Evolutionary conservation across 2,888 invertebrate genomes (phyloP).

Genomic region (Lasioglossum lativentre): DNA sequence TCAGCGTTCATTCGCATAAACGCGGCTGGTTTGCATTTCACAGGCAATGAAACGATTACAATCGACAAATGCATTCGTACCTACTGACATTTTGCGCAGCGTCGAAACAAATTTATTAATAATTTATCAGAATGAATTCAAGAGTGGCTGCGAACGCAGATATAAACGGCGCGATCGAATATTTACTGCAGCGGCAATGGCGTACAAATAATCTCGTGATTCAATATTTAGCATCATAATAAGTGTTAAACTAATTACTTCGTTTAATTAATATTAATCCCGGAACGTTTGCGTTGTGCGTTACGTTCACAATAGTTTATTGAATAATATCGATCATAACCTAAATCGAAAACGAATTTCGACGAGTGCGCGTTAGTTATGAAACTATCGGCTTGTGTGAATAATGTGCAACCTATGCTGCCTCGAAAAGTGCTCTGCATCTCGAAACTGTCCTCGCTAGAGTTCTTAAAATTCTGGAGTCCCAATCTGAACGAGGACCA

Average conservation of each 20-base stretch:
- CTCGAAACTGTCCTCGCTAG: constrained; percentile 56
- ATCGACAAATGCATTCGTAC: neutral
- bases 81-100: neutral
- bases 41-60: constrained; percentile 11
- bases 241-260: constrained; percentile 37
- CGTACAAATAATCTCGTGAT: constrained; percentile 23
- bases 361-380: constrained; percentile 25
- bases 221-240: constrained; percentile 47
- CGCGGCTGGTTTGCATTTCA: neutral
- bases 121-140: constrained; percentile 29
- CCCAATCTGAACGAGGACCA: constrained; percentile 88
- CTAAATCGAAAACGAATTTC: constrained; percentile 15
- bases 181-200: constrained; percentile 18
- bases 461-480: constrained; percentile 83
- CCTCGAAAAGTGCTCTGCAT: constrained; percentile 59
- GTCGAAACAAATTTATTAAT: constrained; percentile 4
- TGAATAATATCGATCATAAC: constrained; percentile 21
- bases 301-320: constrained; percentile 28
- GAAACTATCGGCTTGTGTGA: constrained; percentile 35
- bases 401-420: constrained; percentile 13
- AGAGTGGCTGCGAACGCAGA: neutral
- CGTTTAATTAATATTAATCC: constrained; percentile 44
- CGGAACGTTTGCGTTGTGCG: neutral
- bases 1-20: neutral
- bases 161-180: constrained; percentile 13